phyloP scores from a whole-genome alignment of 2,113 vertebrate genomes.

The Apteryx owenii region DNA sequence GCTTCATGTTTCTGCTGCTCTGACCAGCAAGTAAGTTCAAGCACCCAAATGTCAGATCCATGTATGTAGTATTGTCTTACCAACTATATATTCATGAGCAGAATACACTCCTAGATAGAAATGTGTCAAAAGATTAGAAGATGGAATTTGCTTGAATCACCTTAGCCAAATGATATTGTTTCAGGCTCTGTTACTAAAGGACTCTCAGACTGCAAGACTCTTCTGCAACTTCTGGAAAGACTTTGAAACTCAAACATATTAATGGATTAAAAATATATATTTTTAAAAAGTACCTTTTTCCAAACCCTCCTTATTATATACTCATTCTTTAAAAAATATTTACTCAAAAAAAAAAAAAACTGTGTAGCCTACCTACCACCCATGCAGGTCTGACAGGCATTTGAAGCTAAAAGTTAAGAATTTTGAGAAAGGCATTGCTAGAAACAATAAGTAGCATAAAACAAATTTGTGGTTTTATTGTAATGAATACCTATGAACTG shows the following conservation, averaged over 20 bases:
- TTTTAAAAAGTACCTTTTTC: not conserved
- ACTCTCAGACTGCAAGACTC: not conserved
- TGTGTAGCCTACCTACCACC: not conserved
- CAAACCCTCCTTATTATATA: not conserved
- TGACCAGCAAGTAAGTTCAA: not conserved
- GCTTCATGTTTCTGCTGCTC: not conserved
- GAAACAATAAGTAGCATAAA: not conserved
- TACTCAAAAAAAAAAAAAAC: not conserved
- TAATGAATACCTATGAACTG: not conserved
- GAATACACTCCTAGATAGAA: not conserved
- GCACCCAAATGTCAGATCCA: not conserved
- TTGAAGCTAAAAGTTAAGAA: not conserved
- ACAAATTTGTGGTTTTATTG: not conserved
- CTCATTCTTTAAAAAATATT: not conserved
- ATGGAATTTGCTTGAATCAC: not conserved
- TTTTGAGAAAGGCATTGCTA: not conserved
- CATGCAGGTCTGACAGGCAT: not conserved
- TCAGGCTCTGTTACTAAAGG: not conserved
- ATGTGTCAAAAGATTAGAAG: not conserved
- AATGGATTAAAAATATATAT: not conserved
- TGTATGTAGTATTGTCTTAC: not conserved
- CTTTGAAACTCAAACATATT: not conserved
- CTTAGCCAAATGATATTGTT: not conserved
- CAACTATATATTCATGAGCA: not conserved
- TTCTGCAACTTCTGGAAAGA: not conserved